Percentiles rank a stretch among this genome's conserved stretches.
Evolutionary conservation across 2,113 vertebrate species (phyloP).

Genomic region (Amblyopsis rosae): DNA sequence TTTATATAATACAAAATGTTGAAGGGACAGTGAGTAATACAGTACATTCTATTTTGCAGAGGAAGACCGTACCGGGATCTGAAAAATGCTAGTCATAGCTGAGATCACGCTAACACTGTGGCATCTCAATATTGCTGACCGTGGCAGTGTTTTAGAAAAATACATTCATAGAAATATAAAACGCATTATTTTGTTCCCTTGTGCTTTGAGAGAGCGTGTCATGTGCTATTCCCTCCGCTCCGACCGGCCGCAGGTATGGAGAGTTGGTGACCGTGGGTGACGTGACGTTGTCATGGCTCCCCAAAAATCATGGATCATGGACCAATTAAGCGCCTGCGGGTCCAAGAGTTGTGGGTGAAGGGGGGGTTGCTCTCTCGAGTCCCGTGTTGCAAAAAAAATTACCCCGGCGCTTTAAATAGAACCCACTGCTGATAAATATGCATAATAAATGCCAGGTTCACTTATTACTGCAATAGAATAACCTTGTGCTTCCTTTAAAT

Average conservation of each 20-base stretch:
- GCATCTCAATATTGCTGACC: not conserved
- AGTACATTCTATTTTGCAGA: slow-evolving; percentile 74
- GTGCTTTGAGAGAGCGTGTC: slow-evolving; percentile 64
- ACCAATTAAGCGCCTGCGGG: slow-evolving; percentile 30
- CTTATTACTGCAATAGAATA: slow-evolving; percentile 40
- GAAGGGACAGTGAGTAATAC: slow-evolving; percentile 51
- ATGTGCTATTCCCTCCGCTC: slow-evolving; percentile 60
- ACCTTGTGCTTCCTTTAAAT: slow-evolving; percentile 61
- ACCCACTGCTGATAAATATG: slow-evolving; percentile 54
- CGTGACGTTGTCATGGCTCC: slow-evolving; percentile 26
- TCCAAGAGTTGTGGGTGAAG: slow-evolving; percentile 36
- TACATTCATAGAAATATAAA: slow-evolving; percentile 78
- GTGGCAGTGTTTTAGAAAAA: slow-evolving; percentile 51
- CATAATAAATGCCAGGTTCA: slow-evolving; percentile 61
- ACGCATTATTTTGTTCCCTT: slow-evolving; percentile 57
- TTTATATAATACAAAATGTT: slow-evolving; percentile 66
- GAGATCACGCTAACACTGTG: not conserved
- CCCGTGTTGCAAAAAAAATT: slow-evolving; percentile 13
- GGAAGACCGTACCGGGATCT: slow-evolving; percentile 50
- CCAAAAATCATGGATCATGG: slow-evolving; percentile 21
- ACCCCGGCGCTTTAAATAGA: slow-evolving; percentile 36
- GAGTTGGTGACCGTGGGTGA: slow-evolving; percentile 32
- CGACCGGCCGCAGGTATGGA: slow-evolving; percentile 34
- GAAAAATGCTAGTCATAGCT: slow-evolving; percentile 33
- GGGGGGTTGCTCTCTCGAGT: slow-evolving; percentile 9